Base-by-base conservation (phyloP, 2,797 vertebrate genomes). In the Euphonia xanthogaster region DNA sequence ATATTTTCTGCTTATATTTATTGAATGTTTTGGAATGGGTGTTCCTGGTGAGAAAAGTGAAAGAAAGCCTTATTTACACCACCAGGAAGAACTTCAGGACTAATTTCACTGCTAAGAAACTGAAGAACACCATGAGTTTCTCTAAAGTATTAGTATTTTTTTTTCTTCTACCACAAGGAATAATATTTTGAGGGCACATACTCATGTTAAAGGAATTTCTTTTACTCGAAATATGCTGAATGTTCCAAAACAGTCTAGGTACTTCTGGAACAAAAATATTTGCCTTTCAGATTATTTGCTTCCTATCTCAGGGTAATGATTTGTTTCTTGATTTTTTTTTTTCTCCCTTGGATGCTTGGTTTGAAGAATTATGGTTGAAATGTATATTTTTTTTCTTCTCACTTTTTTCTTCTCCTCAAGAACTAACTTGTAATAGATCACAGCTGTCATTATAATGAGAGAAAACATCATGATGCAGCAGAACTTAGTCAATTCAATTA, bases 401-500 rank as follows among this genome's bases (percentile, higher is more conserved):
- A 10, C 5, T 84, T 63, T 95, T 90, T 91, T 61, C 45, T 67
- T 79, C 54, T 60, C 10, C 48, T 89, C 9, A 47, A 86, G 91
- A 89, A 55, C 57, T 67, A 89, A 61, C 72, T 83, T 80, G 81
- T 53, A 95, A 80, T 95, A 77, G 93, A 94, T 91, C 91, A 94
- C 91, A 97, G 94, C 84, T 97, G 94, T 96, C 94, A 91, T 83
- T 89, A 55, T 95, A 95, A 96, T 97, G 92, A 95, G 30, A 93
- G 72, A 83, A 92, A 94, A 87, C 72, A 86, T 77, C 86, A 92
- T 92, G 94, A 96, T 94, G 81, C 81, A 91, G 94, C 89, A 96
- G 86, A 96, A 96, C 84, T 72, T 87, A 83, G 86, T 96, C 81
- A 94, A 96, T 90, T 94, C 89, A 95, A 96, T 96, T 97, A 95